Conservation (phyloP, 2,888 invertebrate species). For the Stegana nigrithorax region DNA sequence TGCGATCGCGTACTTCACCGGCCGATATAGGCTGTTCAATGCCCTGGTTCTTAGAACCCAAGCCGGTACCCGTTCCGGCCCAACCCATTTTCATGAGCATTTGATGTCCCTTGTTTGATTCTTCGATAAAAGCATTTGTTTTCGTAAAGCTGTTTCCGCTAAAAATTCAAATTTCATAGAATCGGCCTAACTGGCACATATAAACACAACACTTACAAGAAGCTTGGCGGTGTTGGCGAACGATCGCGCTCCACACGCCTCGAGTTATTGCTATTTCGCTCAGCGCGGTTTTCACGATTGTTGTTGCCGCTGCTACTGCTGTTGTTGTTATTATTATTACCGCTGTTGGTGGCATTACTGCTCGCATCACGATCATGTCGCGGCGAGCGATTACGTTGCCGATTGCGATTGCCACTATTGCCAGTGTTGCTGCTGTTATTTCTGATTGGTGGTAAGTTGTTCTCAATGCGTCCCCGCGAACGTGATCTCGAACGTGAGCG, state of each 20-base stretch:
- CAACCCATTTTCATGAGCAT: constrained; percentile 98
- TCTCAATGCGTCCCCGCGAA: constrained; percentile 47
- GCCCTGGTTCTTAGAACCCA: constrained; percentile 95
- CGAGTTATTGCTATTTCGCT: constrained; percentile 57
- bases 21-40: constrained; percentile 94
- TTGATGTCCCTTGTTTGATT: constrained; percentile 96
- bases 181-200: neutral
- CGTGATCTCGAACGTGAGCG: constrained; percentile 69
- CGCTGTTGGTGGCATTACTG: neutral
- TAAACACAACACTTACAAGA: constrained; percentile 72
- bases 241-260: constrained; percentile 69
- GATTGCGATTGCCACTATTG: constrained; percentile 64
- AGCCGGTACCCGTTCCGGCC: constrained; percentile 87
- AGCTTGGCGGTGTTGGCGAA: constrained; percentile 76
- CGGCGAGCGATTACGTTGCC: constrained; percentile 66
- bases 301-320: constrained; percentile 67
- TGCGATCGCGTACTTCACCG: constrained; percentile 88
- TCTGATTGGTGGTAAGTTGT: neutral
- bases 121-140: constrained; percentile 78
- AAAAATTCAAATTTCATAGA: constrained; percentile 32
- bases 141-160: constrained; percentile 64
- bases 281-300: constrained; percentile 49
- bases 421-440: constrained; percentile 16
- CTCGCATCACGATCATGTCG: constrained; percentile 59
- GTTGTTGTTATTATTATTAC: constrained; percentile 40